Evolutionary conservation across 2,113 vertebrate genomes (phyloP), one percentile per base, ranked within the genome.

Genomic region (Mandrillus leucophaeus): DNA sequence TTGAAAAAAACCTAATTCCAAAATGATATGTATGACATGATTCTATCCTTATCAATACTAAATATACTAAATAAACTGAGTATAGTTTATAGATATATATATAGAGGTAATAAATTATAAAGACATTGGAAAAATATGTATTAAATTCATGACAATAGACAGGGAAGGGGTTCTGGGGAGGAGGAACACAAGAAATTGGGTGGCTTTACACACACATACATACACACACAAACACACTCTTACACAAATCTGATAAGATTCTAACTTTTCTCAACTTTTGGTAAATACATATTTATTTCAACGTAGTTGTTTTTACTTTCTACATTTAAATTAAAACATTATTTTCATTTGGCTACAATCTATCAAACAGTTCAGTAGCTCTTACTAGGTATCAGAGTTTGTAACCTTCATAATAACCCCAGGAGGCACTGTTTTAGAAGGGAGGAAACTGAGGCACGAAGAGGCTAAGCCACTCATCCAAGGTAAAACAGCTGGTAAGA

Each of bases 251-350:
- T 80, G 48, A 45, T 85, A 59, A 50, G 79, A 96, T 32, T 57
- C 45, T 45, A 72, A 94, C 11, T 82, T 55, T 94, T 66, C 50
- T 87, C 92, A 90, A 52, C 23, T 83, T 90, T 90, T 82, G 43
- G 32, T 50, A 38, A 95, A 70, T 61, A 35, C 27, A 17, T 72
- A 27, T 35, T 76, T 85, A 25, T 79, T 40, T 81, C 75, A 48
- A 90, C 8, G 48, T 70, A 30, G 25, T 85, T 70, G 35, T 81
- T 93, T 93, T 17, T 93, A 52, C 25, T 93, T 88, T 73, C 38
- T 68, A n/a, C 18, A 45, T 83, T 70, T 68, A 88, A 85, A 89
- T 5, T 59, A 64, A 87, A 93, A 64, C 38, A 25, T 90, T 75
- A 43, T 55, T 55, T 48, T 6, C 25, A 40, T 73, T 61, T 93